phyloP scores from a whole-genome alignment of 30 jellyfish, hydroid and myxozoan genomes.

The Turritopsis dohrnii region DNA sequence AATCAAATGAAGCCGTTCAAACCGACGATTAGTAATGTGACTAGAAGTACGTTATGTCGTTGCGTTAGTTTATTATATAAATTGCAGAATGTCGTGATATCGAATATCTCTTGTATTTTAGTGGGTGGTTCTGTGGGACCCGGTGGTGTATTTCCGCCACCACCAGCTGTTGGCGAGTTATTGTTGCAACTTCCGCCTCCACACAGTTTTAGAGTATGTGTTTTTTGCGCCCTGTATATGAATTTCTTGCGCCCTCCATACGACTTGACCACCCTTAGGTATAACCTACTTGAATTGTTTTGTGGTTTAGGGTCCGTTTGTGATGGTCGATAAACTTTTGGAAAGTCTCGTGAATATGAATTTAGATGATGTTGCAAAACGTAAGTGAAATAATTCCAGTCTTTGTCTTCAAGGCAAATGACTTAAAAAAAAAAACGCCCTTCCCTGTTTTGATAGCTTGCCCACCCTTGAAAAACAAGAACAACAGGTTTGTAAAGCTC shows the following conservation, averaged over 20 bases:
- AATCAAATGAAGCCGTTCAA: slow-evolving; percentile 90
- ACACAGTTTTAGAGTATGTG: slow-evolving; percentile 61
- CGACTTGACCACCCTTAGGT: too few species aligned
- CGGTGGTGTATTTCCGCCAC: slow-evolving; percentile 98
- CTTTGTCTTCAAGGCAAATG: background rate
- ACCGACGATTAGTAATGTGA: slow-evolving; percentile 68
- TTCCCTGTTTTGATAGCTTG: too few species aligned
- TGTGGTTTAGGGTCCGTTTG: slow-evolving; percentile 99
- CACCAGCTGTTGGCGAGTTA: slow-evolving; percentile 82
- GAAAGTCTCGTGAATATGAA: slow-evolving; percentile 36
- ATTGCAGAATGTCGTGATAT: slow-evolving; percentile 6
- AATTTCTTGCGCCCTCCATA: background rate
- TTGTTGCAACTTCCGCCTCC: slow-evolving; percentile 91
- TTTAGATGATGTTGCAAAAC: slow-evolving; percentile 43
- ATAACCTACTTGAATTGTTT: background rate
- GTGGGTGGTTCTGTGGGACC: slow-evolving; percentile 85
- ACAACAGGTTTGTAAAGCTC: too few species aligned
- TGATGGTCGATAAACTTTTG: slow-evolving; percentile 70
- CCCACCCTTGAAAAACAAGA: too few species aligned
- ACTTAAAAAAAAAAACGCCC: too few species aligned
- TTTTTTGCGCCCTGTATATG: background rate
- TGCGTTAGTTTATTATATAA: too few species aligned
- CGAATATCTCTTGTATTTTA: slow-evolving; percentile 16
- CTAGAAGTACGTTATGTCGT: slow-evolving; percentile 34
- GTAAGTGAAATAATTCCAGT: background rate